Percentiles rank a stretch among this genome's conserved stretches.
phyloP scores from a whole-genome alignment of 1,140 invertebrate species.

The Drosophila takahashii region DNA sequence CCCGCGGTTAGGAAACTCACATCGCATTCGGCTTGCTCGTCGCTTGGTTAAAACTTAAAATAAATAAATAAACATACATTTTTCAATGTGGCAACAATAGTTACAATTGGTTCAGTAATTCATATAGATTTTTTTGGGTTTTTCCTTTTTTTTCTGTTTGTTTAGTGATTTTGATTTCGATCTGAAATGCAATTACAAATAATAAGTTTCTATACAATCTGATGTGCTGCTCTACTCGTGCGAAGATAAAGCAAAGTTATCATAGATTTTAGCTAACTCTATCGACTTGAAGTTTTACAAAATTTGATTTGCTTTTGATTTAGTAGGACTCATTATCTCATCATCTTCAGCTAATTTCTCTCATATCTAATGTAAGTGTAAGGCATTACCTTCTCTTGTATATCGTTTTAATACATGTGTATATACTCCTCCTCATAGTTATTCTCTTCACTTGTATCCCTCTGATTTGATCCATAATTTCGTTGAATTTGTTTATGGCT shows the following conservation, averaged over 20 bases:
- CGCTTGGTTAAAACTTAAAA: conserved; percentile 72
- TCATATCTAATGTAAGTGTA: conserved; percentile 74
- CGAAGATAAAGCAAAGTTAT: conserved; percentile 42
- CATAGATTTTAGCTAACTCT: conserved; percentile 41
- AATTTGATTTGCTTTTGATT: conserved; percentile 52
- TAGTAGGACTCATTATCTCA: conserved; percentile 24
- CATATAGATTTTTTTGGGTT: conserved; percentile 37
- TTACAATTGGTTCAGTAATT: conserved; percentile 69
- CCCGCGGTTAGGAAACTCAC: conserved; percentile 62
- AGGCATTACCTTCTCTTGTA: conserved; percentile 76
- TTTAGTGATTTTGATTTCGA: conserved; percentile 54
- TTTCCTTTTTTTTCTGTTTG: conserved; percentile 20
- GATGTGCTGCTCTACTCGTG: conserved; percentile 62
- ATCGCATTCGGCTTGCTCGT: conserved; percentile 21
- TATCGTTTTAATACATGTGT: conserved; percentile 72
- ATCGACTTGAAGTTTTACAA: conserved; percentile 53
- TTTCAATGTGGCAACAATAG: conserved; percentile 81
- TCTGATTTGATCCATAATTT: conserved; percentile 77
- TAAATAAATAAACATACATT: conserved; percentile 83
- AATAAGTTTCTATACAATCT: conserved; percentile 77
- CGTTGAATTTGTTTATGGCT: conserved; percentile 75
- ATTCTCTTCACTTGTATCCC: conserved; percentile 16
- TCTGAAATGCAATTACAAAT: conserved; percentile 80
- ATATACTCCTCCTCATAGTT: conserved; percentile 30
- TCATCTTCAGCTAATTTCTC: conserved; percentile 44